These are phyloP conservation scores for Antechinus flavipes DNA, from an alignment of 2,113 vertebrate genomes.

Conservation along the genomic window DNA sequence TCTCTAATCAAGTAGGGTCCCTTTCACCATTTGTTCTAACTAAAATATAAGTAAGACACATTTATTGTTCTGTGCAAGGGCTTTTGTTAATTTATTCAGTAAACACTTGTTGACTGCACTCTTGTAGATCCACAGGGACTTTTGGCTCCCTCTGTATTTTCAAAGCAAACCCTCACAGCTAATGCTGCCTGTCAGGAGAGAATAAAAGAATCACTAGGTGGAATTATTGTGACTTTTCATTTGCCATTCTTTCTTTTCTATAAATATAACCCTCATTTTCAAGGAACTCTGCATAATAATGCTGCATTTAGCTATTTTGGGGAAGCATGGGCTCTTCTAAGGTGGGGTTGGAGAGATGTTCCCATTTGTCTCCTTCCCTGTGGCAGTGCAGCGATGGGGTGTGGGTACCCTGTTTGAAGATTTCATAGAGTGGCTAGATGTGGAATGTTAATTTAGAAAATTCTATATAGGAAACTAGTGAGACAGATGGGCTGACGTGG, in stretches of 20 bases:
- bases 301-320: neutral
- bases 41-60: neutral
- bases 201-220: constrained; percentile 33
- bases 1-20: neutral
- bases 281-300: constrained; percentile 27
- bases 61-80: neutral
- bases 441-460: neutral
- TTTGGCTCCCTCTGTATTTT: neutral
- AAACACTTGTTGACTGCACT: neutral
- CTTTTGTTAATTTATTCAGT: neutral
- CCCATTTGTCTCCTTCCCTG: neutral
- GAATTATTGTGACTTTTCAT: constrained; percentile 17
- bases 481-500: neutral
- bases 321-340: neutral
- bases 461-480: neutral
- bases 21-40: neutral
- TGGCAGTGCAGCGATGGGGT: neutral
- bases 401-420: neutral
- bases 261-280: constrained; percentile 40
- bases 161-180: constrained; percentile 24
- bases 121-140: constrained; percentile 10
- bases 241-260: constrained; percentile 38
- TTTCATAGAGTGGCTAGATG: neutral
- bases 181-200: constrained; percentile 38
- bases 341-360: neutral